phyloP scores from a whole-genome alignment of 2,888 invertebrate species.

The Tanytarsus gracilentus region DNA sequence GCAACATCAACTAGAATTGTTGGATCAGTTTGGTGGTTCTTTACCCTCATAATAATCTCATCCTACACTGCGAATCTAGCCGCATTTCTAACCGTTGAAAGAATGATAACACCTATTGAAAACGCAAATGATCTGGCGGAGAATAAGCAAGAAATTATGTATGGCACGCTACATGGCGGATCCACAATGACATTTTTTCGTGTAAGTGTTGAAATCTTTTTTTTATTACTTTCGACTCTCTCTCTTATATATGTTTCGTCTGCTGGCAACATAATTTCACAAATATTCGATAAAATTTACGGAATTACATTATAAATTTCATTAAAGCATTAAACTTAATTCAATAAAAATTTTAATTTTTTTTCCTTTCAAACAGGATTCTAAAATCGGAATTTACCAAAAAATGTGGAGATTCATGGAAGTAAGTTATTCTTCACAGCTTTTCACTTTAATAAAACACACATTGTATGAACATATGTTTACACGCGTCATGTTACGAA shows the following conservation, averaged over 20 bases:
- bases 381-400: slow-evolving; percentile 81
- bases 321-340: not conserved
- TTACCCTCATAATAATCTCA: slow-evolving; percentile 94
- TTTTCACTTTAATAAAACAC: slow-evolving; percentile 35
- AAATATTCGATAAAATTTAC: too few species aligned
- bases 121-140: slow-evolving; percentile 91
- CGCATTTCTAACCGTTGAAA: slow-evolving; percentile 94
- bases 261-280: slow-evolving; percentile 8
- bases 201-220: slow-evolving; percentile 46
- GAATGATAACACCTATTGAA: slow-evolving; percentile 92
- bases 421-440: not conserved
- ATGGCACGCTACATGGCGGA: slow-evolving; percentile 88
- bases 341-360: not conserved
- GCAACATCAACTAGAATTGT: slow-evolving; percentile 90
- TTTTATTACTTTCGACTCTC: not conserved
- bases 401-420: slow-evolving; percentile 97
- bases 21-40: slow-evolving; percentile 99
- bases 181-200: slow-evolving; percentile 97
- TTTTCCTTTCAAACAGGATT: slow-evolving; percentile 54
- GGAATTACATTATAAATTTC: not conserved
- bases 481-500: not conserved
- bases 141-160: slow-evolving; percentile 77
- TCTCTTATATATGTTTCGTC: not conserved
- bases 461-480: not conserved
- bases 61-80: slow-evolving; percentile 92